Base-by-base conservation (phyloP, 64 coral and sea anemone genomes). In the Anthopleura sola region DNA sequence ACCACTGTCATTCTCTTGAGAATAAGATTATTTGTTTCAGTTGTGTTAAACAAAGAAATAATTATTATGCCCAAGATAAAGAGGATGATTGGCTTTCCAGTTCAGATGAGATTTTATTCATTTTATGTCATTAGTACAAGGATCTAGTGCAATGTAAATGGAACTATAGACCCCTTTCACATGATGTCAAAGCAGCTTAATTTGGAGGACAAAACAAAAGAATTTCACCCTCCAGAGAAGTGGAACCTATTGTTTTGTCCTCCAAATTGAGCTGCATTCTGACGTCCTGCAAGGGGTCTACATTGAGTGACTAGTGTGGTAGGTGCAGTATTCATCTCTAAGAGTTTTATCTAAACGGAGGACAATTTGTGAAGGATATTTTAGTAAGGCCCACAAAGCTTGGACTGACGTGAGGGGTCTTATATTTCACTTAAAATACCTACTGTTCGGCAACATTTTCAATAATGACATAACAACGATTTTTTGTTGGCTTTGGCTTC, bases 371-470 rank as follows among this genome's bases (percentile, higher is more conserved):
- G 82, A 54, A 32, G 82, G 82, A 80, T 53, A 75, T 34, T 68
- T 62, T 71, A 71, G 66, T 34, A 86, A 78, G 84, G 89, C 71
- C 83, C 89, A 86, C 89, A 86, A 86, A 82, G 89, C 58, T 91
- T 91, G 89, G 60, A 91, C 85, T 82, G 78, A 47, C 78, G 8
- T 56, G 66, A 71, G 66, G 66, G 66, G 66, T 71, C 66, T 71
- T 34, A 2, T 31, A 15, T 32, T 71, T 71, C 66, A 71, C 66
- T 79, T 47, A 2, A n/a, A 77, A 29, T 39, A 77, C 33, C 33
- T 40, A 19, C 75, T 29, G 44, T 79, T 79, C 37, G 36, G 37
- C 36, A 79, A 77, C 17, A 16, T 37, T 77, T 44, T 44, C 24
- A 12, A 79, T 47, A 79, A 79, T 18, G 20, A 79, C 20, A 23